These are phyloP conservation scores for Steatocranus sp. DNA, from an alignment of 2,797 vertebrate genomes.

Conservation along the genomic window DNA sequence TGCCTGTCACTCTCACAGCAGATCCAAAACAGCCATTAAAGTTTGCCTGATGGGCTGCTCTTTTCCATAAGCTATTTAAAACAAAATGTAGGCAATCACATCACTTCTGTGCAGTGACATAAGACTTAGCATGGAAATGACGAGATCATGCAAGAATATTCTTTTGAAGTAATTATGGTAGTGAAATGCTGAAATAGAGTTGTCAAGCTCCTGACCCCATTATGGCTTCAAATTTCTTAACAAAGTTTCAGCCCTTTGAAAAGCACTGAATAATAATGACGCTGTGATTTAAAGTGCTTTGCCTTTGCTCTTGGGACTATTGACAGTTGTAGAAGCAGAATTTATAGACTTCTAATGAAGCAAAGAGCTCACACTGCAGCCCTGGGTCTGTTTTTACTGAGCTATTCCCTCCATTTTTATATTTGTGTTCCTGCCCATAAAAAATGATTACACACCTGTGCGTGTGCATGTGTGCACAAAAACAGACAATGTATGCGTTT, in stretches of 20 bases:
- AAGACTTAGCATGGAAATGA: not conserved
- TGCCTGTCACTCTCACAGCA: constrained; percentile 13
- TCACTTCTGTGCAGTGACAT: constrained; percentile 1
- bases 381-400: not conserved
- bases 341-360: constrained; percentile 16
- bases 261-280: constrained; percentile 14
- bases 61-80: constrained; percentile 6
- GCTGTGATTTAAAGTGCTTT: constrained; percentile 10
- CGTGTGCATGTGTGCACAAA: not conserved
- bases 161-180: constrained; percentile 42
- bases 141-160: constrained; percentile 4
- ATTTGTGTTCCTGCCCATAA: not conserved
- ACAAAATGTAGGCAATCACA: constrained; percentile 10
- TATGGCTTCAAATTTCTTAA: constrained; percentile 13
- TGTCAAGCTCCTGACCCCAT: constrained; percentile 50
- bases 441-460: not conserved
- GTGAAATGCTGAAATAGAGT: constrained; percentile 44
- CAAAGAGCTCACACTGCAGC: not conserved
- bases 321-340: constrained; percentile 6
- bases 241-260: constrained; percentile 39
- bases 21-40: constrained; percentile 22
- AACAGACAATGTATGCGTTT: not conserved
- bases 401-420: not conserved
- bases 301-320: constrained; percentile 23
- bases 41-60: not conserved